phyloP scores from a whole-genome alignment of 37 sponge, comb jelly and placozoan species.

The Spongilla lacustris region DNA sequence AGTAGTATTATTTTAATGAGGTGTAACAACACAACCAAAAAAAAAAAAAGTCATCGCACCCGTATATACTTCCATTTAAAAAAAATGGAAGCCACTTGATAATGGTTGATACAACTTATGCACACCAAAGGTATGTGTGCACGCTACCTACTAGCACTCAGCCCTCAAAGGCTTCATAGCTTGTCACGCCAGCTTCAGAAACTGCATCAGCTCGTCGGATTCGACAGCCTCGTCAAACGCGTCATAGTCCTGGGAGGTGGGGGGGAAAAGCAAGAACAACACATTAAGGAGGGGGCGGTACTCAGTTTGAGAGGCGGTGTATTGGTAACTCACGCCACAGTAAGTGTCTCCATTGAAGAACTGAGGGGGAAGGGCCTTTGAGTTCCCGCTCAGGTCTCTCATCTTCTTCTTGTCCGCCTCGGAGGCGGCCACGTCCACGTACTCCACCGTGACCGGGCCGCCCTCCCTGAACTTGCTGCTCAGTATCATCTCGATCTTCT shows the following conservation, averaged over 20 bases:
- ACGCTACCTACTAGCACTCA: too few relatives aligned
- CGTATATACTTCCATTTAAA: too few relatives aligned
- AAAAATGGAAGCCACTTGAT: too few relatives aligned
- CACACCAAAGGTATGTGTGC: too few relatives aligned
- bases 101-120: too few relatives aligned
- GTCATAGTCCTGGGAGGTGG: conserved; percentile 58
- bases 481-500: conserved; percentile 83
- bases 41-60: too few relatives aligned
- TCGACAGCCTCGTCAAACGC: conserved; percentile 90
- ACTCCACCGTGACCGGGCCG: conserved; percentile 42
- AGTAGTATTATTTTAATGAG: too few relatives aligned
- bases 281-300: neutral
- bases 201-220: conserved; percentile 69
- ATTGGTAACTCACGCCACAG: conserved; percentile 71
- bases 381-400: conserved; percentile 68
- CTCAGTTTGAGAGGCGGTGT: neutral
- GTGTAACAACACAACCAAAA: too few relatives aligned
- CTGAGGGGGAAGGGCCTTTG: conserved; percentile 89
- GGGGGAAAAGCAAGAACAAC: neutral
- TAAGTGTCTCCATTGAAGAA: conserved; percentile 73
- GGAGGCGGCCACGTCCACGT: conserved; percentile 82
- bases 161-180: too few relatives aligned
- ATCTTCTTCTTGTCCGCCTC: conserved; percentile 74
- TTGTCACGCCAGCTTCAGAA: conserved; percentile 73
- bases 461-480: conserved; percentile 36